These are phyloP conservation scores for Euclidia mi DNA, from an alignment of 2,888 invertebrate species.

Conservation along the genomic window DNA sequence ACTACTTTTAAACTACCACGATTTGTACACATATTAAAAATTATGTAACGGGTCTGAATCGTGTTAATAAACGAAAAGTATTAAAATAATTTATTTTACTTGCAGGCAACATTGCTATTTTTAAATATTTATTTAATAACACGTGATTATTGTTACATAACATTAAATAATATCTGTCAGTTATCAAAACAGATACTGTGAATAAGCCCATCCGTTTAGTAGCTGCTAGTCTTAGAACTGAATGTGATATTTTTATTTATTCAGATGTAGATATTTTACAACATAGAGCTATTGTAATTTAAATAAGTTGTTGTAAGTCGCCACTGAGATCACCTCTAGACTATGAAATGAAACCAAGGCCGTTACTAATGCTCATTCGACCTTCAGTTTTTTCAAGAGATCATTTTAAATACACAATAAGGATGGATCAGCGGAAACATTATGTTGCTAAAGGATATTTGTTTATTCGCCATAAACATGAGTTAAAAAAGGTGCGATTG, in stretches of 20 bases:
- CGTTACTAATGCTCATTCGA: slow-evolving; percentile 72
- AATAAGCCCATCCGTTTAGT: background rate
- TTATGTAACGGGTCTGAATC: no score
- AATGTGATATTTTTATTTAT: slow-evolving; percentile 53
- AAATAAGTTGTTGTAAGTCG: slow-evolving; percentile 74
- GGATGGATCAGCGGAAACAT: slow-evolving; percentile 42
- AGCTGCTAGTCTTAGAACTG: slow-evolving; percentile 10
- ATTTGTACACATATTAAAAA: no score
- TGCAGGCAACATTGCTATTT: no score
- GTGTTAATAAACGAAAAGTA: no score
- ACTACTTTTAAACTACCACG: no score
- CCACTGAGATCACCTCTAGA: slow-evolving; percentile 79
- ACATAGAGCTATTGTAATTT: slow-evolving; percentile 79
- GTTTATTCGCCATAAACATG: slow-evolving; percentile 26
- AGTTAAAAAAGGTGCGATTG: slow-evolving; percentile 3
- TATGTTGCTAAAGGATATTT: slow-evolving; percentile 41
- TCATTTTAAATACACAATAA: slow-evolving; percentile 60
- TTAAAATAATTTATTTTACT: no score
- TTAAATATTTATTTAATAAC: no score
- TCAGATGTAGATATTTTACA: slow-evolving; percentile 67
- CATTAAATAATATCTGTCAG: no score
- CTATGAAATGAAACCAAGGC: slow-evolving; percentile 80
- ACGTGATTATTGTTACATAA: no score
- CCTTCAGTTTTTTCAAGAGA: slow-evolving; percentile 77
- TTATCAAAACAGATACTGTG: no score